Evolutionary conservation across 2,888 invertebrate species (phyloP).

Genomic region (Blomia tropicalis): DNA sequence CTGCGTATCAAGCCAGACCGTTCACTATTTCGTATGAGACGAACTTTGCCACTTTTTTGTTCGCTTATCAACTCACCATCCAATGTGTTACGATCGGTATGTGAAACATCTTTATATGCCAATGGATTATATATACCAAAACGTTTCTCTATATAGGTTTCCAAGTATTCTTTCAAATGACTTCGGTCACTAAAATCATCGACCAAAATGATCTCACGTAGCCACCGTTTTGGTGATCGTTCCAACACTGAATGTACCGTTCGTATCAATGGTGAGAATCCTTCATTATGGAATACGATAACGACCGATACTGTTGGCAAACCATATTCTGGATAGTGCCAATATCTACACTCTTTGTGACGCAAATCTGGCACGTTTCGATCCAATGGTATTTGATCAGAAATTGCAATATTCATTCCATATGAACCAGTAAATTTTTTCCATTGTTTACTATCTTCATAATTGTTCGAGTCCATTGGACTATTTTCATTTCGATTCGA

Average conservation of each 20-base stretch:
- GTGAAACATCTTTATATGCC: background rate
- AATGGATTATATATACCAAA: slow-evolving; percentile 22
- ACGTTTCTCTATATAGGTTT: slow-evolving; percentile 52
- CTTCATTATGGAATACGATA: slow-evolving; percentile 89
- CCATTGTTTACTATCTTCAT: no score
- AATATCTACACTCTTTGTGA: slow-evolving; percentile 57
- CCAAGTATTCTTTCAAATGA: slow-evolving; percentile 46
- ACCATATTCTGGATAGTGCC: slow-evolving; percentile 69
- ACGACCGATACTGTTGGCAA: slow-evolving; percentile 81
- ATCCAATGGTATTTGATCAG: slow-evolving; percentile 85
- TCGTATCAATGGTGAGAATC: slow-evolving; percentile 74
- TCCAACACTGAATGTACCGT: slow-evolving; percentile 80
- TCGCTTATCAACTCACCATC: slow-evolving; percentile 29
- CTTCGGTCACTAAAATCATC: slow-evolving; percentile 76
- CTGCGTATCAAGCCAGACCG: slow-evolving; percentile 87
- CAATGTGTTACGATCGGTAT: slow-evolving; percentile 18
- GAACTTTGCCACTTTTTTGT: slow-evolving; percentile 56
- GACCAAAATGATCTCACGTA: slow-evolving; percentile 69
- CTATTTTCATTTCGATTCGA: no score
- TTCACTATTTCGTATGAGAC: slow-evolving; percentile 67
- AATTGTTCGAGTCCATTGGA: no score
- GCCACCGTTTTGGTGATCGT: slow-evolving; percentile 57
- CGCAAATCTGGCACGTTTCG: slow-evolving; percentile 69
- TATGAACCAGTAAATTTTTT: no score
- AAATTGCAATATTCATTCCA: slow-evolving; percentile 94